These are phyloP conservation scores for Leucoptera coffeella DNA, from an alignment of 2,888 invertebrate genomes.

Conservation along the genomic window DNA sequence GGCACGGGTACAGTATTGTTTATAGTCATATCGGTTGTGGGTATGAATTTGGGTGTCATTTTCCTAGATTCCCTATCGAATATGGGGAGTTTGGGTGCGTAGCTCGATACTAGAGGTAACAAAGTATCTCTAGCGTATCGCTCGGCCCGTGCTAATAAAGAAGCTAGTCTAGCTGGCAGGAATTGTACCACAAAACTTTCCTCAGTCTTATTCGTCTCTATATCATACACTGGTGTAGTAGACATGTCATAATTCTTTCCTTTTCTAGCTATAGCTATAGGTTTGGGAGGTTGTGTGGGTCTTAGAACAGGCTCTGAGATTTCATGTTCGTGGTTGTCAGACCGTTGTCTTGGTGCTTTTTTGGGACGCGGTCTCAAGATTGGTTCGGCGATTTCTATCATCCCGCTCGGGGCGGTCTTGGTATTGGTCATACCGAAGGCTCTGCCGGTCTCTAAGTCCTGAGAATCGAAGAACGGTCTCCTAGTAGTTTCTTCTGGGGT, in stretches of 20 bases:
- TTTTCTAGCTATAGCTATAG: constrained; percentile 21
- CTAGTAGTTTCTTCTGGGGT: no score
- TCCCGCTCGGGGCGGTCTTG: constrained; percentile 31
- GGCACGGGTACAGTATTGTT: constrained; percentile 30
- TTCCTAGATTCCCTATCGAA: constrained; percentile 39
- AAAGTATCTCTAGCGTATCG: constrained; percentile 73
- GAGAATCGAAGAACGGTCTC: no score
- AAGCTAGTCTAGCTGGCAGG: constrained; percentile 69
- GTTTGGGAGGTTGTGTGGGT: constrained; percentile 30
- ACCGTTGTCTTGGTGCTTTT: constrained; percentile 44
- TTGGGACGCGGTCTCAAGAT: constrained; percentile 59
- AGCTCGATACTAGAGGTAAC: constrained; percentile 69
- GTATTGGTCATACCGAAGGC: constrained; percentile 57
- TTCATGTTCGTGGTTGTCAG: constrained; percentile 47
- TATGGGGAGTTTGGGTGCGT: constrained; percentile 67
- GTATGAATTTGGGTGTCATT: constrained; percentile 58
- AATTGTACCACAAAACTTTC: constrained; percentile 65
- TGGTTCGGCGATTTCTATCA: constrained; percentile 68
- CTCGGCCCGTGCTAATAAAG: constrained; percentile 76
- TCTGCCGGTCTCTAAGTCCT: constrained; percentile 48
- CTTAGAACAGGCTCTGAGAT: constrained; percentile 62
- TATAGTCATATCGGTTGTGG: constrained; percentile 36
- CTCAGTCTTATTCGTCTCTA: constrained; percentile 22
- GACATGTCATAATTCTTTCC: constrained; percentile 41
- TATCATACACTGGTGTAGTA: constrained; percentile 31